Base-by-base conservation (phyloP, 2,888 invertebrate species). In the Chloroclysta siterata region DNA sequence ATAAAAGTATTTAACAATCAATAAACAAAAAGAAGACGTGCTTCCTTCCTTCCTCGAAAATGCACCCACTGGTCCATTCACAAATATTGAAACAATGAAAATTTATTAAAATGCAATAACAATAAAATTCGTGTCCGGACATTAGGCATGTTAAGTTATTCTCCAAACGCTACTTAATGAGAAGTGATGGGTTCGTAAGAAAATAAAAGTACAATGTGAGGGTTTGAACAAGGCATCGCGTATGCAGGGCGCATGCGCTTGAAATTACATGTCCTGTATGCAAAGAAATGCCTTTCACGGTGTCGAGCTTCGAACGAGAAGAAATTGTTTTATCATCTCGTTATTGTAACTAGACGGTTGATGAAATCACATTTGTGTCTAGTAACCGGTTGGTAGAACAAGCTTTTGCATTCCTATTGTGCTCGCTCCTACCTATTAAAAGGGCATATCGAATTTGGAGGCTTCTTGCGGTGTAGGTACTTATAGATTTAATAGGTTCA, bases 161-260 rank as follows among this genome's bases (percentile, higher is more conserved):
- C 93, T 91, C 82, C 85, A 88, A 91, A 91, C 92, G 90, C 88
- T 87, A 88, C 84, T 93, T 93, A 93, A 93, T 93, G 92, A 93
- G 93, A 93, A 93, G 85, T 92, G 92, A 93, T 93, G 93, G 88
- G 91, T 92, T 93, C 90, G 80, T 90, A 88, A 88, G 92, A 92
- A 92, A 91, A 90, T 89, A 87, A 87, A 86, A 90, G 89, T 82
- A 88, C 87, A 88, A 87, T 88, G 80, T 82, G 79, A 81, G 82
- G 81, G 81, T 84, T 84, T 80, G 80, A 79, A 81, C 74, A n/a
- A n/a, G n/a, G n/a, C 84, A 88, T 89, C 84, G 75, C 71, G 85
- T 91, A 92, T 93, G 91, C 92, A 80, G 84, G 76, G 72, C 81
- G 85, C 90, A 83, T 85, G 72, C 79, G 74, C 79, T 81, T 86